Evolutionary conservation across 1,140 invertebrate genomes (phyloP).

Genomic region (Brachionus asplanchnoidis): DNA sequence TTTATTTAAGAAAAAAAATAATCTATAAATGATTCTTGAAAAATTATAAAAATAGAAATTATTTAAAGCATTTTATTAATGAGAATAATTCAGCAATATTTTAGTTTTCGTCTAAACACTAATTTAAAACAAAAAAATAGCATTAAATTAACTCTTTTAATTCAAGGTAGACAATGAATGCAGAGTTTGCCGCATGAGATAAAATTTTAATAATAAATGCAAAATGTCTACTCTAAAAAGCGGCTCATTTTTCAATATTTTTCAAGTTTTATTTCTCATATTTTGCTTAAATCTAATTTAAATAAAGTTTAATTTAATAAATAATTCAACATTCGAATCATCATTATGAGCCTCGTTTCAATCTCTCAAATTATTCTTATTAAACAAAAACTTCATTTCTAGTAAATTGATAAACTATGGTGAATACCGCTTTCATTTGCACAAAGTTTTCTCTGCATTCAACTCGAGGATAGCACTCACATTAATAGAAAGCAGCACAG

Average conservation of each 20-base stretch:
- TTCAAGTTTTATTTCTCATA: neutral
- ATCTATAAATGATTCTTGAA: neutral
- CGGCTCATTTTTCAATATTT: constrained; percentile 6
- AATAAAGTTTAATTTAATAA: neutral
- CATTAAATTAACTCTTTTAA: constrained; percentile 9
- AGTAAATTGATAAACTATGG: neutral
- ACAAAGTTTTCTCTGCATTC: neutral
- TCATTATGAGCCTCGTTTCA: neutral
- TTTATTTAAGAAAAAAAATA: neutral
- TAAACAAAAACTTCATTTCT: neutral
- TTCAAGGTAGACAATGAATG: constrained; percentile 3
- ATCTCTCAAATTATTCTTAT: neutral
- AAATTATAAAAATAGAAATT: neutral
- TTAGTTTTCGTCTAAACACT: neutral
- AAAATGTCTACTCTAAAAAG: neutral
- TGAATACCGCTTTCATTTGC: neutral
- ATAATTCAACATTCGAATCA: neutral
- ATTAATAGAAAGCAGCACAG: neutral
- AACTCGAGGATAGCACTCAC: neutral
- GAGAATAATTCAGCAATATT: neutral
- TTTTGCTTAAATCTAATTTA: neutral
- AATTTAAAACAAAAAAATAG: neutral
- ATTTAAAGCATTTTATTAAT: neutral
- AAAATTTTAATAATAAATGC: constrained; percentile 21
- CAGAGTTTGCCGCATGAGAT: neutral